These are phyloP conservation scores for Agonopterix heracliana DNA, from an alignment of 2,888 invertebrate genomes.

Conservation along the genomic window DNA sequence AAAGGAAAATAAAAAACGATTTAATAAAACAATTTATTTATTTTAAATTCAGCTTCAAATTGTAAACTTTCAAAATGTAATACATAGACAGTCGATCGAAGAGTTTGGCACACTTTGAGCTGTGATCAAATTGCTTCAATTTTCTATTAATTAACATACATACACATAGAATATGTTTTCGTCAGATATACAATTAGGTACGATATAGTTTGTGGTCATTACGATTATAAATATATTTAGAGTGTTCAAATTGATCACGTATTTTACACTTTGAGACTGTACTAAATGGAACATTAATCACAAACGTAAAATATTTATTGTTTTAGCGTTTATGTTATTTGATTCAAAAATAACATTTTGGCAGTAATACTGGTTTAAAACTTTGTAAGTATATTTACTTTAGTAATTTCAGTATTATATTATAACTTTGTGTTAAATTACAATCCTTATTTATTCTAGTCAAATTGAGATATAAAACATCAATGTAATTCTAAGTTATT, in stretches of 20 bases:
- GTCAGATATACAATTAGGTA: constrained; percentile 4
- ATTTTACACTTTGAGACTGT: too few relatives aligned
- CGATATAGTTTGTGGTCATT: constrained; percentile 4
- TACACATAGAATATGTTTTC: constrained; percentile 2
- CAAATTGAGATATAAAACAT: constrained; percentile 3
- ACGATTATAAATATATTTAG: background rate
- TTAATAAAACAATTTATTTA: constrained; percentile 55
- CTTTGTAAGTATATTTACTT: background rate
- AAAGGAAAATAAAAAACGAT: background rate
- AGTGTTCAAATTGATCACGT: too few relatives aligned
- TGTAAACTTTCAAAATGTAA: constrained; percentile 61
- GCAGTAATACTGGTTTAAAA: too few relatives aligned
- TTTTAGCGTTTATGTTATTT: too few relatives aligned
- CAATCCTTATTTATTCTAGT: background rate
- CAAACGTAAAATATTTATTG: too few relatives aligned
- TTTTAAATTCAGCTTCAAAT: constrained; percentile 49
- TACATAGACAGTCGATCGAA: constrained; percentile 40
- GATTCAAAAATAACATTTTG: too few relatives aligned
- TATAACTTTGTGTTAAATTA: background rate
- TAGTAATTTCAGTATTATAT: background rate
- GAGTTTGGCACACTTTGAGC: constrained; percentile 53
- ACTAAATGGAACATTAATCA: too few relatives aligned
- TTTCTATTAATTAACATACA: constrained; percentile 10
- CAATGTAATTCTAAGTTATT: background rate
- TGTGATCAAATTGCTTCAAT: constrained; percentile 23